Conservation (phyloP, 2,888 invertebrate species). For the Baccha elongata region DNA sequence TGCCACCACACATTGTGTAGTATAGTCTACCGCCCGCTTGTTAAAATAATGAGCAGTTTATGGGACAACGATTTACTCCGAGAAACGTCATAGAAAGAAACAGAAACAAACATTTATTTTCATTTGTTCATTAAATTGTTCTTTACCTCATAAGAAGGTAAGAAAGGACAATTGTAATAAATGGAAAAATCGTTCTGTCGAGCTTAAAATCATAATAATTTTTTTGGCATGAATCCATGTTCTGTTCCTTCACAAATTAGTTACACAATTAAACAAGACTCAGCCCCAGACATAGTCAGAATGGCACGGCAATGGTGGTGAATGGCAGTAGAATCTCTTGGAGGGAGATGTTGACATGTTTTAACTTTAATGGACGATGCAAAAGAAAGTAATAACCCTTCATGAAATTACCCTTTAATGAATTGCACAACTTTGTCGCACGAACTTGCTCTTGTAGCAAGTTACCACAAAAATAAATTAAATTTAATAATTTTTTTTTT, state of each 20-base stretch:
- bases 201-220: constrained; percentile 66
- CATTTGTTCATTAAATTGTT: constrained; percentile 55
- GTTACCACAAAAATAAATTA: too few species aligned
- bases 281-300: constrained; percentile 20
- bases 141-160: constrained; percentile 41
- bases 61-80: constrained; percentile 31
- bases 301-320: background rate
- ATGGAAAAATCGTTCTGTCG: constrained; percentile 58
- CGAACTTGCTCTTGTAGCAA: too few species aligned
- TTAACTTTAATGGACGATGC: constrained; percentile 21
- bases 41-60: constrained; percentile 47
- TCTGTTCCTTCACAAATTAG: constrained; percentile 57
- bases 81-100: constrained; percentile 11
- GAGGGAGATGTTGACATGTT: constrained; percentile 18
- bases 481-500: too few species aligned
- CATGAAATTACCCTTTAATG: constrained; percentile 47
- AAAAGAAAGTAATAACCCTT: constrained; percentile 40
- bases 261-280: constrained; percentile 66
- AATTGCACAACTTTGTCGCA: too few species aligned
- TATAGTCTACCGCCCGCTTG: too few species aligned
- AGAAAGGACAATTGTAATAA: constrained; percentile 57
- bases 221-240: constrained; percentile 65
- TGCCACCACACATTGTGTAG: too few species aligned
- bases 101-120: constrained; percentile 62
- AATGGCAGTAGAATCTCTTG: too few species aligned